Conservation (phyloP, 2,113 vertebrate species). For the Thamnaconus septentrionalis region DNA sequence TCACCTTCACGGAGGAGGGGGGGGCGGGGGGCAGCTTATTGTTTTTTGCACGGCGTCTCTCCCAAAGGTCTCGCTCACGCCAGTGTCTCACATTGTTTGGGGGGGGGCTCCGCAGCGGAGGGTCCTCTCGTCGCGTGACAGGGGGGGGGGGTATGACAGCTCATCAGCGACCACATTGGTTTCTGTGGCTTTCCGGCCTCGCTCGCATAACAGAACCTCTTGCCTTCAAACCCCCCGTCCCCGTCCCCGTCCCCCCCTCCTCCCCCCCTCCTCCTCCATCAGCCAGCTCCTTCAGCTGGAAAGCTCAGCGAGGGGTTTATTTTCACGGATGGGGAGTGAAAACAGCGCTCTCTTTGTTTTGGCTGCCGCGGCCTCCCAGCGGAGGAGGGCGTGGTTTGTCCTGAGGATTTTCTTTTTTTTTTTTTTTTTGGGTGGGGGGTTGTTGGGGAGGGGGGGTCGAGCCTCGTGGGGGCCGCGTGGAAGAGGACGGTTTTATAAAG, state of each 20-base stretch:
- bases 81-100: conserved; percentile 48
- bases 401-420: conserved; percentile 18
- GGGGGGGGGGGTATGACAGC: conserved; percentile 46
- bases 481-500: conserved; percentile 5
- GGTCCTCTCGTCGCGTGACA: conserved; percentile 47
- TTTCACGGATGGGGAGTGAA: conserved; percentile 66
- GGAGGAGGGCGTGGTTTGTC: conserved; percentile 56
- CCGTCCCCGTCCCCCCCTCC: not conserved
- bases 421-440: too few species aligned
- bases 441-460: conserved; percentile 1
- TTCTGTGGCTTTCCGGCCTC: conserved; percentile 59
- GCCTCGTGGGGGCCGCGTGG: conserved; percentile 39
- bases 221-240: conserved; percentile 11
- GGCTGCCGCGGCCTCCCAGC: conserved; percentile 62
- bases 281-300: conserved; percentile 60
- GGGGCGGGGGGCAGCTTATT: conserved; percentile 37
- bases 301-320: conserved; percentile 63
- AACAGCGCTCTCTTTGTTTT: conserved; percentile 74
- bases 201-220: conserved; percentile 54
- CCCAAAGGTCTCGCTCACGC: conserved; percentile 21
- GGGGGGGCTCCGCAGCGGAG: conserved; percentile 23
- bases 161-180: conserved; percentile 60
- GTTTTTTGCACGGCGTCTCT: conserved; percentile 24
- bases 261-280: conserved; percentile 13
- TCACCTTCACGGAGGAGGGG: conserved; percentile 17